Base-by-base conservation (phyloP, 2,888 invertebrate species). In the Boloria selene region DNA sequence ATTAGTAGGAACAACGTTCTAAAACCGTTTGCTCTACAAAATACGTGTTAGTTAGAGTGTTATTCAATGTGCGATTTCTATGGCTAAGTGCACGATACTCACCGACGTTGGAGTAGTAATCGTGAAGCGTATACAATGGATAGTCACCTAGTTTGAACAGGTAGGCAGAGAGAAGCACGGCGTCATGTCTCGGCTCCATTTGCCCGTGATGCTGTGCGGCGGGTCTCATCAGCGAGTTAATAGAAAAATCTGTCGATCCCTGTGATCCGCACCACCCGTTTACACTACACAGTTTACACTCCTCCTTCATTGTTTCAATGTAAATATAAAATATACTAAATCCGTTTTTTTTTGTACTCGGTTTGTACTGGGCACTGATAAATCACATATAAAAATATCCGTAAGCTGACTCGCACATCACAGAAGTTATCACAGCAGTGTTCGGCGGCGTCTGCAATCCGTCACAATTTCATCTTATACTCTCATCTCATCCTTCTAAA, bases 311-410 rank as follows among this genome's bases (percentile, higher is more conserved):
- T 65, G 75, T 84, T 79, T 72, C 77, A 79, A 76, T 82, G 81
- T 83, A 83, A 82, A 82, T 84, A 85, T 79, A 83, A 80, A 38
- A 83, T 78, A 81, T 70, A 74, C 75, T 80, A 79, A 66, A 68
- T 87, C 89, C 90, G 87, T 86, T 90, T 91, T 90, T 83, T 91
- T 88, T 90, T 90, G 92, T 92, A 92, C 92, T 92, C 90, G 91
- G 90, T 90, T 90, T 91, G 92, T 92, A 92, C 92, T 87, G 86
- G 90, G 88, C 89, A 89, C 88, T 89, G 85, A 82, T 92, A 91
- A 91, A 92, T 92, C 89, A 92, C 91, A 91, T 91, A 90, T 85
- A 92, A 90, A 91, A 91, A 90, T 91, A 91, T 90, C 86, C 86
- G 81, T 84, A 83, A 83, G 84, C 83, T 86, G 81, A 83, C 80